phyloP scores from a whole-genome alignment of 2,888 invertebrate species.

The Automeris io region DNA sequence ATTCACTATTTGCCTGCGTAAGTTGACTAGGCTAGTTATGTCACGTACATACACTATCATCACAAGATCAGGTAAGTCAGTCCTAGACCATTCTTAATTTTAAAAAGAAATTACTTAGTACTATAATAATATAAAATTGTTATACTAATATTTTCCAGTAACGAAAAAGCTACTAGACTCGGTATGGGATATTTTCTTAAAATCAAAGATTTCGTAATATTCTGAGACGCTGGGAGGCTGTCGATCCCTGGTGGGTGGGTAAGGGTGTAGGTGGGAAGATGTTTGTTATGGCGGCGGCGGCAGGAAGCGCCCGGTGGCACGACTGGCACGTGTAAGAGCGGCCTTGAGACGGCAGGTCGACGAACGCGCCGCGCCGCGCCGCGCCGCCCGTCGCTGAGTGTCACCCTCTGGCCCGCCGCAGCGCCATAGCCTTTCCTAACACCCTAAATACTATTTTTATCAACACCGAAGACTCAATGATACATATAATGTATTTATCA shows the following conservation, averaged over 20 bases:
- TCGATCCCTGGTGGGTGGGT: conserved; percentile 24
- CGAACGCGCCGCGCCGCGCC: conserved; percentile 54
- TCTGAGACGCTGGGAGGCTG: conserved; percentile 16
- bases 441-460: too few species aligned
- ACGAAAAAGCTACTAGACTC: neutral
- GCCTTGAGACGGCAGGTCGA: conserved; percentile 71
- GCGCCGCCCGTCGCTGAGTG: conserved; percentile 33
- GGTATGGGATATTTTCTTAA: conserved; percentile 18
- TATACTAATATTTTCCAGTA: too few species aligned
- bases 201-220: conserved; percentile 20
- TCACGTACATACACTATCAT: too few species aligned
- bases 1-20: too few species aligned
- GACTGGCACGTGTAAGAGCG: conserved; percentile 69
- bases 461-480: too few species aligned
- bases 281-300: conserved; percentile 71
- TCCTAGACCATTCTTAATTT: too few species aligned
- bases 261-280: conserved; percentile 51
- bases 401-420: conserved; percentile 41
- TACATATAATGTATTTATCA: too few species aligned
- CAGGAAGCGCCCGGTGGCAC: conserved; percentile 67
- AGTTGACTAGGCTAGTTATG: too few species aligned
- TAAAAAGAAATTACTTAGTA: too few species aligned
- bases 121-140: too few species aligned
- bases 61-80: too few species aligned
- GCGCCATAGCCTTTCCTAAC: conserved; percentile 43